phyloP scores from a whole-genome alignment of 2,797 vertebrate genomes.

The Oryzias dopingdopingensis region DNA sequence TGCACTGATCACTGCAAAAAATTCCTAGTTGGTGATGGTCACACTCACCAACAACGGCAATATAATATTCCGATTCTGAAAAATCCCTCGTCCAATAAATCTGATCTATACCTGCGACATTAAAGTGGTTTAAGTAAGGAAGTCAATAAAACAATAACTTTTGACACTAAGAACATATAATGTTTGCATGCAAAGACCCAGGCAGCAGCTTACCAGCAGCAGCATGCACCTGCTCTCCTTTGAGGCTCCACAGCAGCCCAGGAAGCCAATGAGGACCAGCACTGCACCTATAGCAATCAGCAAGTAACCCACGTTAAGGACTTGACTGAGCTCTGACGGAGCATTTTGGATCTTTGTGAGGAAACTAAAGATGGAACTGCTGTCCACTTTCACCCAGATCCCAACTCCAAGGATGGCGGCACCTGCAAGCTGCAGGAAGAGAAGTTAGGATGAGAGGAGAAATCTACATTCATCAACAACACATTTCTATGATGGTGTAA shows the following conservation, averaged over 20 bases:
- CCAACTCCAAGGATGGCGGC: slow-evolving; percentile 76
- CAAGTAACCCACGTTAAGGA: slow-evolving; percentile 81
- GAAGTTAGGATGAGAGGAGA: neutral
- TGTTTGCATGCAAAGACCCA: neutral
- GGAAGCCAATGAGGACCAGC: slow-evolving; percentile 79
- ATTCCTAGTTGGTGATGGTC: too few species aligned
- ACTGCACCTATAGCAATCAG: slow-evolving; percentile 76
- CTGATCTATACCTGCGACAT: too few species aligned
- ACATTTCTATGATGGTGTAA: too few species aligned
- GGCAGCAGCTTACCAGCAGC: slow-evolving; percentile 69
- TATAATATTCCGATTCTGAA: too few species aligned
- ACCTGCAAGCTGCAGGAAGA: slow-evolving; percentile 74
- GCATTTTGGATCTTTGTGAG: slow-evolving; percentile 55
- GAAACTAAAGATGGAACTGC: slow-evolving; percentile 70
- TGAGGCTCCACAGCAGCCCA: slow-evolving; percentile 81
- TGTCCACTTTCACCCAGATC: slow-evolving; percentile 85
- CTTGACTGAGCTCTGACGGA: slow-evolving; percentile 61
- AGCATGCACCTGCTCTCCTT: slow-evolving; percentile 80
- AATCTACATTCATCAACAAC: too few species aligned
- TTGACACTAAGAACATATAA: too few species aligned
- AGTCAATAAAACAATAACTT: neutral
- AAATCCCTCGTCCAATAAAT: too few species aligned
- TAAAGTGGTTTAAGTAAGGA: neutral
- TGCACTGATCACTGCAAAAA: too few species aligned
- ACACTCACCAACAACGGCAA: too few species aligned